Percentiles rank a stretch among this genome's conserved stretches.
These are phyloP conservation scores for Xylocopa sonorina DNA, from an alignment of 1,140 invertebrate genomes.

Conservation along the genomic window DNA sequence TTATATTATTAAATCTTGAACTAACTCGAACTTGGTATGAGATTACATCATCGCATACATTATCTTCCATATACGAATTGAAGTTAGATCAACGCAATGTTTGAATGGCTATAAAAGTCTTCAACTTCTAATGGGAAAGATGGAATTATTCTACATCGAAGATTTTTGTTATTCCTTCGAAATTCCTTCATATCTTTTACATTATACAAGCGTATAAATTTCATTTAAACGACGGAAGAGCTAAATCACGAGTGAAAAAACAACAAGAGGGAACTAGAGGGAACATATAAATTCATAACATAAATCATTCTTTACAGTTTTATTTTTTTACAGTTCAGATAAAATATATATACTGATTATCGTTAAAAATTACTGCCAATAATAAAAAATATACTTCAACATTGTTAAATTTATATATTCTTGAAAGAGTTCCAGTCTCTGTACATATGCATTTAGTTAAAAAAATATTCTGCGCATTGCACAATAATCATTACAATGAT, in stretches of 20 bases:
- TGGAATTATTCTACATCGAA: neutral
- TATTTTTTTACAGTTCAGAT: no score
- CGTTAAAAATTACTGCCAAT: no score
- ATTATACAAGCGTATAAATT: no score
- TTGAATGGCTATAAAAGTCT: neutral
- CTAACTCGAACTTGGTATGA: neutral
- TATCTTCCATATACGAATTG: neutral
- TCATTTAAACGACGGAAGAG: no score
- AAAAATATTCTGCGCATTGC: constrained; percentile 20
- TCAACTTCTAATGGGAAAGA: neutral
- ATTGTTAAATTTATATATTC: neutral
- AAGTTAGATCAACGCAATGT: neutral
- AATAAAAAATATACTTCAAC: neutral
- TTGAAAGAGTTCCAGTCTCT: neutral
- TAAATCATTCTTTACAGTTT: no score
- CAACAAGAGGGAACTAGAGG: no score
- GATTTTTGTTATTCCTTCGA: no score
- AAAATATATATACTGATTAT: no score
- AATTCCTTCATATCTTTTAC: no score
- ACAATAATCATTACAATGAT: neutral
- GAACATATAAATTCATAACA: no score
- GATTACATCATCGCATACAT: constrained; percentile 13
- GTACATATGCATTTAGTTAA: neutral
- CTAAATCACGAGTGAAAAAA: no score
- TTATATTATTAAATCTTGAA: neutral